phyloP scores from a whole-genome alignment of 35 echinoderm and acorn worm genomes.

The Holothuria glaberrima region DNA sequence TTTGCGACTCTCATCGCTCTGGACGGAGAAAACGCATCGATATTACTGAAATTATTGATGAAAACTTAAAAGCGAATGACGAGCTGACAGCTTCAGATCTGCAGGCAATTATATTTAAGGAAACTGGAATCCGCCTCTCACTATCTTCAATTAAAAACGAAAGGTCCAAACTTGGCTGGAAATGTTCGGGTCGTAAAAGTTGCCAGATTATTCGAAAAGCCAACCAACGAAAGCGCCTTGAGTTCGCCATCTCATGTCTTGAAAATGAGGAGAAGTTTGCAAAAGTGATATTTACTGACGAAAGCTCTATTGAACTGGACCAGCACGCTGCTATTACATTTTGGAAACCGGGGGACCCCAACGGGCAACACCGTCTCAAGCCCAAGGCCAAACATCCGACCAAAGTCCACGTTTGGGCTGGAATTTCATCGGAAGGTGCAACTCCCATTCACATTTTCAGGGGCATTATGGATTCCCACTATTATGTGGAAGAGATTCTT shows the following conservation, averaged over 20 bases:
- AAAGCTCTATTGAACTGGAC: constrained; percentile 30
- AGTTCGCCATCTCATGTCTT: not conserved
- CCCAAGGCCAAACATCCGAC: constrained; percentile 51
- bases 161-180: constrained; percentile 18
- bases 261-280: constrained; percentile 2
- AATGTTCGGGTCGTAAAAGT: not conserved
- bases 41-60: constrained; percentile 2
- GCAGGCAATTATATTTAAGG: not conserved
- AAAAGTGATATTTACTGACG: constrained; percentile 48
- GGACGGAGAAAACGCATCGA: not conserved
- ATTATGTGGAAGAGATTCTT: constrained; percentile 45
- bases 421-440: constrained; percentile 45
- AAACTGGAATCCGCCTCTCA: not conserved
- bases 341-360: not conserved
- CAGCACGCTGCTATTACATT: not conserved
- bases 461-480: constrained; percentile 42
- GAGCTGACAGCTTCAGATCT: constrained; percentile 29
- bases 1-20: too few relatives aligned
- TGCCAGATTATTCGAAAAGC: constrained; percentile 33
- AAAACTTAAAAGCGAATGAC: constrained; percentile 4
- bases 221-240: constrained; percentile 14
- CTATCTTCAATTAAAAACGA: not conserved
- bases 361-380: not conserved
- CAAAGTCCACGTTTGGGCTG: constrained; percentile 39
- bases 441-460: constrained; percentile 50